phyloP scores from a whole-genome alignment of 2,113 vertebrate genomes.

The Onychorhynchus coronatus region DNA sequence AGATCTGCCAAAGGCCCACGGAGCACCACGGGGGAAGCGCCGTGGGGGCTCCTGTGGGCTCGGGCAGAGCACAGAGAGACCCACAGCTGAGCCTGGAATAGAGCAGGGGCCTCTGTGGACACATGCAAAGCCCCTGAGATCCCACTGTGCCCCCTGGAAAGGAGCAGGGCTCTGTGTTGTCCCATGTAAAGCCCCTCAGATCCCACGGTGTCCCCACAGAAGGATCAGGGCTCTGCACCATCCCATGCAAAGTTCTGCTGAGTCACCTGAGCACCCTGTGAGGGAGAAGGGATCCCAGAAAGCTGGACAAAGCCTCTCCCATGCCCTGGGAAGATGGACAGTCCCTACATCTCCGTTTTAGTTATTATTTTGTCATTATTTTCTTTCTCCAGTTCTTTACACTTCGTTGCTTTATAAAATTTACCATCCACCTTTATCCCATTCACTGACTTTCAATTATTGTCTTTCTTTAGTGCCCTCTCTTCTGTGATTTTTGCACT shows the following conservation, averaged over 20 bases:
- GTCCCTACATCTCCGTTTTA: neutral
- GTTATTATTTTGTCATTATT: neutral
- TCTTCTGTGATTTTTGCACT: neutral
- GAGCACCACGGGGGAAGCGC: neutral
- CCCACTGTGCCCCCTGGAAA: neutral
- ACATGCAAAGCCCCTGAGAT: neutral
- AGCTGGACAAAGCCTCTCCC: neutral
- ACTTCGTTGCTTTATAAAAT: neutral
- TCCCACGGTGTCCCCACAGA: neutral
- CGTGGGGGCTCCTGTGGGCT: neutral
- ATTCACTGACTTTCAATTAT: neutral
- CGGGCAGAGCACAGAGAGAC: accelerated
- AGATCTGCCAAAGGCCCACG: neutral
- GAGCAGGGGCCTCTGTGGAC: neutral
- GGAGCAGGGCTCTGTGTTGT: neutral
- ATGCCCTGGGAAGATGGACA: neutral
- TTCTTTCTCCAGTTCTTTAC: neutral
- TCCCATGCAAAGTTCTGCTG: neutral
- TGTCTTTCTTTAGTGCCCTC: neutral
- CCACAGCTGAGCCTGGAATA: neutral
- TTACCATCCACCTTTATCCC: neutral
- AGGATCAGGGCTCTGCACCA: neutral
- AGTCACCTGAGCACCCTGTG: neutral
- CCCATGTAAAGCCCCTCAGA: neutral
- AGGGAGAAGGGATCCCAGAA: neutral